Evolutionary conservation across 2,797 vertebrate genomes (phyloP), one percentile per base, ranked within the genome.

Genomic region (Ceyx erithaca): DNA sequence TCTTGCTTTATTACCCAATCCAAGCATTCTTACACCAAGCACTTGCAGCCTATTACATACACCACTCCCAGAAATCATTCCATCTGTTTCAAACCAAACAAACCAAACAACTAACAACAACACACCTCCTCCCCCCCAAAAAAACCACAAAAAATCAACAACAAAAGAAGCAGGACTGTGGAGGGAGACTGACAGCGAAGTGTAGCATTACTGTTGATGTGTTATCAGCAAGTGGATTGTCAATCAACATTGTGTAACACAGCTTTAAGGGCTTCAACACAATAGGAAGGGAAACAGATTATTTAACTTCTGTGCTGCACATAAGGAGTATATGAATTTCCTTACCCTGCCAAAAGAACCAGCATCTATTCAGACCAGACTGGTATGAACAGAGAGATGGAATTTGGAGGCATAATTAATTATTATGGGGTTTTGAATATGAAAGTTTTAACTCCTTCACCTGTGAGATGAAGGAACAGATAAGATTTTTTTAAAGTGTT

Each of bases 31-130:
- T 57, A 16, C 8, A 8, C 33, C 35, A 57, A 37, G 17, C 28
- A 40, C 41, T 15, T 20, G 23, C 72, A 77, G 23, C 23, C 7
- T 23, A 3, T 35, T 48, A n/a, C 0, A 0, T 28, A 5, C 13
- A 49, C 4, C 19, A 12, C 22, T 59, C 76, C 26, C 33, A 59
- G 31, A 80, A 59, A 48, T 9, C 1, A 0, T 40, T 77, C 22
- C 6, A 12, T 54, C 43, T 31, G 6, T 45, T 79, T 62, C 54
- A 40, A 82, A 48, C 43, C 51, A 58, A 84, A 9, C 26, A 66
- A 49, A 52, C 8, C 7, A 23, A 9, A 9, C 4, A 28, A 80
- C 1, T 12, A 30, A 1, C 13, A 43, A 14, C 9, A 26, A 15
- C 7, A 14, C 4, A 15, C 7, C 22, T 14, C 37, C 37, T 14